A percentile compares a stretch with the other conserved stretches of the same genome.
These are phyloP conservation scores for Gulo gulo DNA, from an alignment of 2,113 vertebrate genomes.

Conservation along the genomic window DNA sequence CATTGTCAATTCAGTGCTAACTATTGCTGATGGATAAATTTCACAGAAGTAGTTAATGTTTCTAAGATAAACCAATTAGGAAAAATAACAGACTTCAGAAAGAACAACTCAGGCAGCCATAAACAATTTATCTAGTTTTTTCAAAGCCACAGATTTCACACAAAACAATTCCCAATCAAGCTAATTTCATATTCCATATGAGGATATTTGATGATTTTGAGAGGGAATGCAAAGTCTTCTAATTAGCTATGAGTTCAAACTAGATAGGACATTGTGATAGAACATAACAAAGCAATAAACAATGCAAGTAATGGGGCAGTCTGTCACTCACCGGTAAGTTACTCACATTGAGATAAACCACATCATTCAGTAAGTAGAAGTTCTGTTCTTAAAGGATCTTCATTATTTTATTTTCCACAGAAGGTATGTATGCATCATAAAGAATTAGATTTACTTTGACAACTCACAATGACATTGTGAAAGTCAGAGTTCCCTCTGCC, in stretches of 20 bases:
- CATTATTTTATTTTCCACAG: not conserved
- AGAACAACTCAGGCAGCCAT: not conserved
- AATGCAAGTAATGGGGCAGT: not conserved
- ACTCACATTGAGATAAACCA: not conserved
- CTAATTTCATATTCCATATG: slow-evolving; percentile 8
- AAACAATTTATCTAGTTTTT: slow-evolving; percentile 5
- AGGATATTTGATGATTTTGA: not conserved
- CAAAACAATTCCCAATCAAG: not conserved
- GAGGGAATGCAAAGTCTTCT: not conserved
- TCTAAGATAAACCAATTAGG: slow-evolving; percentile 12
- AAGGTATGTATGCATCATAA: not conserved
- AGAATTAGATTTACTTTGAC: not conserved
- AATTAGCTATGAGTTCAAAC: not conserved
- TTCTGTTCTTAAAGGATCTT: not conserved
- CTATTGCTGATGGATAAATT: not conserved
- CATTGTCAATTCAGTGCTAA: not conserved
- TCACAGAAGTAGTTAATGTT: slow-evolving; percentile 26
- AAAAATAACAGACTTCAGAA: not conserved
- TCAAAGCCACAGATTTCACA: not conserved
- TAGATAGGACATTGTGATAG: not conserved
- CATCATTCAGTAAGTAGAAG: not conserved
- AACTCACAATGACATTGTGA: not conserved
- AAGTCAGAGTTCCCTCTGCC: not conserved
- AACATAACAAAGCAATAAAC: slow-evolving; percentile 8
- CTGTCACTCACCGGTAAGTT: not conserved